Percentiles rank a stretch among this genome's conserved stretches.
These are phyloP conservation scores for Junonia oenone DNA, from an alignment of 2,888 invertebrate genomes.

Conservation along the genomic window DNA sequence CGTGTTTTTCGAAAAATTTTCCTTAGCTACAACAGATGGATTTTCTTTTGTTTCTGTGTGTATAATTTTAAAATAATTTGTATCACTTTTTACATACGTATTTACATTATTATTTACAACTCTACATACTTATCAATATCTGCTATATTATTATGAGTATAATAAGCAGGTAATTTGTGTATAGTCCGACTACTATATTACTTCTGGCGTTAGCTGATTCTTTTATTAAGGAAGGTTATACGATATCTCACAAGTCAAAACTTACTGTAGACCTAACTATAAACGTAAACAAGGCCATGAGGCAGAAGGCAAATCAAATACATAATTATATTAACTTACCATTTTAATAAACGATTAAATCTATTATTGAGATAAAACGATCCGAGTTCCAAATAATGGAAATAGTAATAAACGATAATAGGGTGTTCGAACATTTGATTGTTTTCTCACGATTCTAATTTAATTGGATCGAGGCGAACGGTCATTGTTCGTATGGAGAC, in stretches of 20 bases:
- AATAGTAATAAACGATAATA: slow-evolving; percentile 23
- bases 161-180: too few relatives aligned
- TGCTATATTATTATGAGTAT: too few relatives aligned
- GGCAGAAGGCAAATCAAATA: too few relatives aligned
- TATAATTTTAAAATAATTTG: not conserved
- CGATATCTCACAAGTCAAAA: too few relatives aligned
- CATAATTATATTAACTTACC: not conserved
- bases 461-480: slow-evolving; percentile 20
- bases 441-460: slow-evolving; percentile 22
- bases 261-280: too few relatives aligned
- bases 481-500: slow-evolving; percentile 19
- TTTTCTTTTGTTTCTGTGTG: not conserved
- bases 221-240: too few relatives aligned
- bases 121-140: too few relatives aligned
- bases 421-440: slow-evolving; percentile 14
- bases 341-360: not conserved
- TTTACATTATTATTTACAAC: too few relatives aligned
- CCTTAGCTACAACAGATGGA: too few relatives aligned
- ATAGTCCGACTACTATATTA: too few relatives aligned
- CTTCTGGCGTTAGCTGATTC: too few relatives aligned
- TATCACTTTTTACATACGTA: too few relatives aligned
- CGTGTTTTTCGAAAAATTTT: not conserved
- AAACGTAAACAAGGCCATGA: not conserved
- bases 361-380: not conserved
- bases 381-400: not conserved